phyloP scores from a whole-genome alignment of 2,888 invertebrate species.

The Lamellibrachia columna region DNA sequence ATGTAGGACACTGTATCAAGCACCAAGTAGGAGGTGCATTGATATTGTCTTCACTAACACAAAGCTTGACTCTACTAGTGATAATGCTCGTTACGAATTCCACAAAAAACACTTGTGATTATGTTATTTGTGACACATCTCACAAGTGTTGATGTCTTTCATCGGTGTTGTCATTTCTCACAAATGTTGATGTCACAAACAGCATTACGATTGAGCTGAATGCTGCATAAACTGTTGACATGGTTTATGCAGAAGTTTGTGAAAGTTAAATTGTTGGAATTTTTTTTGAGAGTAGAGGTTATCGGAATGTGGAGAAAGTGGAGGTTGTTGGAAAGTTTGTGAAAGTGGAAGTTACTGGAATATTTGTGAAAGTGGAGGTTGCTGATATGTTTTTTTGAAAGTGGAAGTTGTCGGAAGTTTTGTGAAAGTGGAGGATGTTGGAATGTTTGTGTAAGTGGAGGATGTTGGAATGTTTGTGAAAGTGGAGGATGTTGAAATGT shows the following conservation, averaged over 20 bases:
- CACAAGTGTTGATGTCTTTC: not conserved
- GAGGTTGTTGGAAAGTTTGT: no score
- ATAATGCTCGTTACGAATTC: not conserved
- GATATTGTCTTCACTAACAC: slow-evolving; percentile 11
- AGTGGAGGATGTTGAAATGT: no score
- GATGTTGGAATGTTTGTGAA: no score
- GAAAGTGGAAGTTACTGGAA: no score
- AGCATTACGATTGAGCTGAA: not conserved
- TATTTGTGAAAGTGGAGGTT: no score
- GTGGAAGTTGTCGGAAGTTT: no score
- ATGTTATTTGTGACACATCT: not conserved
- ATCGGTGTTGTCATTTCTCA: not conserved
- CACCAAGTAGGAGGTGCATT: slow-evolving; percentile 3
- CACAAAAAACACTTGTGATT: not conserved
- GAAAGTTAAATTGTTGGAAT: not conserved
- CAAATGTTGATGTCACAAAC: not conserved
- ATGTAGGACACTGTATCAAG: not conserved
- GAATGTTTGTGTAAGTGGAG: no score
- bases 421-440: no score
- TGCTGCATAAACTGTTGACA: not conserved
- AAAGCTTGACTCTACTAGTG: not conserved
- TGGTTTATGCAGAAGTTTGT: not conserved
- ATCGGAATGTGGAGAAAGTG: no score
- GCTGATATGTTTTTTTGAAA: no score
- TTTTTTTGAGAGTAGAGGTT: no score